These are phyloP conservation scores for Cinclus mexicanus DNA, from an alignment of 2,113 vertebrate species.

Conservation along the genomic window DNA sequence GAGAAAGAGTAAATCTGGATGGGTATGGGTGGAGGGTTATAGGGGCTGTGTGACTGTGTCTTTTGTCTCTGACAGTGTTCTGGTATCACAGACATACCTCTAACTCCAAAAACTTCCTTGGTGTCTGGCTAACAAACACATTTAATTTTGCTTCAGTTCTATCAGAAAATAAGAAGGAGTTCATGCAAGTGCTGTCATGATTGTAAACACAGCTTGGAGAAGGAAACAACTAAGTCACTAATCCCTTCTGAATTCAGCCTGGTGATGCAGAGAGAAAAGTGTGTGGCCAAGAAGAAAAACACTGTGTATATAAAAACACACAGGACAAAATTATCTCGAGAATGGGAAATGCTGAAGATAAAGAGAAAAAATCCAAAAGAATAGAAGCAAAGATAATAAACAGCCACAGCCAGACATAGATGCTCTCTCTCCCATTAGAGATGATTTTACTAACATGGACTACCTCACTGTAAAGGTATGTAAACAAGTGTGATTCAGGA, in stretches of 20 bases:
- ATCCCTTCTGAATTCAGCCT: constrained; percentile 5
- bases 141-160: not conserved
- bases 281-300: not conserved
- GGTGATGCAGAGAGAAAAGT: not conserved
- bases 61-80: not conserved
- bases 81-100: not conserved
- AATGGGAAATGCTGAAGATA: not conserved
- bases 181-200: not conserved
- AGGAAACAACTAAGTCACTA: not conserved
- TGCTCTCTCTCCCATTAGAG: not conserved
- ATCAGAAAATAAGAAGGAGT: constrained; percentile 19
- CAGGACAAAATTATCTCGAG: not conserved
- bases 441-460: not conserved
- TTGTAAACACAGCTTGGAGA: not conserved
- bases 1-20: not conserved
- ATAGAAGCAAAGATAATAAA: not conserved
- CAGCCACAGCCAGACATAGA: not conserved
- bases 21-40: not conserved
- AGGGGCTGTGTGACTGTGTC: not conserved
- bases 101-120: not conserved
- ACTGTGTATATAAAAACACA: not conserved
- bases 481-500: not conserved
- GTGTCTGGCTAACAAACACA: not conserved
- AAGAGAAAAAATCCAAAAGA: not conserved
- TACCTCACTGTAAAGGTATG: not conserved